These are phyloP conservation scores for Urosaurus nigricauda DNA, from an alignment of 2,797 vertebrate species.

Conservation along the genomic window DNA sequence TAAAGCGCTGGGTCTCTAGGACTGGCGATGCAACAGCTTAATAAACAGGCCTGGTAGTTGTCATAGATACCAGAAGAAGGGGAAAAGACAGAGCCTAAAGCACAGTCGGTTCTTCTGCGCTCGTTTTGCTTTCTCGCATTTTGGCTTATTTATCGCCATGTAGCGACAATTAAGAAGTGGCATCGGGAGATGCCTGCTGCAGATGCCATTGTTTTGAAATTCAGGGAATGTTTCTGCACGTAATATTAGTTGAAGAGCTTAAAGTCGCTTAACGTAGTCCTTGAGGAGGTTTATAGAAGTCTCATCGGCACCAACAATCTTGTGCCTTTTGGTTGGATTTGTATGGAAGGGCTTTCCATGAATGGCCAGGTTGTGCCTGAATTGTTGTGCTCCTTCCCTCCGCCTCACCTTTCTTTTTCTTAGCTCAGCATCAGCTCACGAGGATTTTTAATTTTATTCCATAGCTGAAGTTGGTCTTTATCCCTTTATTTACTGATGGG, in stretches of 20 bases:
- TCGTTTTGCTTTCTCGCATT: constrained; percentile 79
- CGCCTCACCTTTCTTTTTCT: neutral
- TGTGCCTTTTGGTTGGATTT: neutral
- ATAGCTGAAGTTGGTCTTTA: too few species aligned
- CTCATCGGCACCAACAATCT: neutral
- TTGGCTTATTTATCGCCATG: constrained; percentile 74
- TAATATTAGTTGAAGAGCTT: constrained; percentile 24
- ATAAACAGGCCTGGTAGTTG: constrained; percentile 73
- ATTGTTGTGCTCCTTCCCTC: constrained; percentile 25
- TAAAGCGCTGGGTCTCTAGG: neutral
- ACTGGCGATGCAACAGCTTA: constrained; percentile 73
- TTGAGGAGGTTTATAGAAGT: neutral
- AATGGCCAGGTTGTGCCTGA: too few species aligned
- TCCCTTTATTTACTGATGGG: too few species aligned
- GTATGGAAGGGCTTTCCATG: neutral
- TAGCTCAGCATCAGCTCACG: constrained; percentile 11
- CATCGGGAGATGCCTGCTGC: constrained; percentile 34
- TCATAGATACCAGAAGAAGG: constrained; percentile 71
- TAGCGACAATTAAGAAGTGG: constrained; percentile 72
- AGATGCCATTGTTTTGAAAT: constrained; percentile 45
- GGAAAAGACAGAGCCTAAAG: constrained; percentile 72
- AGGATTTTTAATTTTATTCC: neutral
- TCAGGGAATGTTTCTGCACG: constrained; percentile 18
- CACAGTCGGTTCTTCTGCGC: constrained; percentile 74
- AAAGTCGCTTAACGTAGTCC: neutral